A percentile compares a stretch with the other conserved stretches of the same genome.
Conservation (phyloP, 2,113 vertebrate species). For the Oncorhynchus clarkii region DNA sequence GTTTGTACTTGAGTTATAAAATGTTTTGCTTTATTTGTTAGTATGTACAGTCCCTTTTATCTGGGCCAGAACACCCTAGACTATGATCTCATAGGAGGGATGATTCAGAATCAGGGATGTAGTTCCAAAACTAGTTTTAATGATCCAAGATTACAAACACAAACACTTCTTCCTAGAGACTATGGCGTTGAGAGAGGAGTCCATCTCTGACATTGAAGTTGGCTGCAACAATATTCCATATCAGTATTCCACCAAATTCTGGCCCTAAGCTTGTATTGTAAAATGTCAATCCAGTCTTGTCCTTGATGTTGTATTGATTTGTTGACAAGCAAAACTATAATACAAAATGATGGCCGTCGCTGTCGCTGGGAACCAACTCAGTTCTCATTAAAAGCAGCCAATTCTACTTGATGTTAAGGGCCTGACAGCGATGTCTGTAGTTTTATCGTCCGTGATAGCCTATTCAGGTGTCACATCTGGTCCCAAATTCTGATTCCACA, state of each 20-base stretch:
- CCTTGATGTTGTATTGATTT: slow-evolving; percentile 53
- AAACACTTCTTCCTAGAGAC: neutral
- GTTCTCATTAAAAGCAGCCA: slow-evolving; percentile 51
- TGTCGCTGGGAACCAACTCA: slow-evolving; percentile 34
- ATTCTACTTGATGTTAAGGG: slow-evolving; percentile 61
- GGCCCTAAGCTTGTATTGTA: too few species aligned
- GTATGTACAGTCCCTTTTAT: too few species aligned
- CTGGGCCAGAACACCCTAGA: neutral
- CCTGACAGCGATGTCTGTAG: slow-evolving; percentile 15
- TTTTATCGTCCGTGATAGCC: slow-evolving; percentile 40
- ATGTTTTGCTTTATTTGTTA: too few species aligned
- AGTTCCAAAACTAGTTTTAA: neutral
- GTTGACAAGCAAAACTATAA: slow-evolving; percentile 48
- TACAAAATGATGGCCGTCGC: slow-evolving; percentile 23
- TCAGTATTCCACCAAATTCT: slow-evolving; percentile 25
- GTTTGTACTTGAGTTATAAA: too few species aligned
- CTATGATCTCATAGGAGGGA: too few species aligned
- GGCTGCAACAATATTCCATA: slow-evolving; percentile 17
- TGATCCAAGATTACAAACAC: slow-evolving; percentile 6
- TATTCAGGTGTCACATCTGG: slow-evolving; percentile 17
- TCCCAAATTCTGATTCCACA: slow-evolving; percentile 5
- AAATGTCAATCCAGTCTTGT: neutral
- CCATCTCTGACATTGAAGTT: neutral
- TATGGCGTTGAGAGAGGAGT: neutral
- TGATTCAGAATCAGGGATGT: neutral